These are phyloP conservation scores for Chrysomallon squamiferum DNA, from an alignment of 1,140 invertebrate genomes.

Conservation along the genomic window DNA sequence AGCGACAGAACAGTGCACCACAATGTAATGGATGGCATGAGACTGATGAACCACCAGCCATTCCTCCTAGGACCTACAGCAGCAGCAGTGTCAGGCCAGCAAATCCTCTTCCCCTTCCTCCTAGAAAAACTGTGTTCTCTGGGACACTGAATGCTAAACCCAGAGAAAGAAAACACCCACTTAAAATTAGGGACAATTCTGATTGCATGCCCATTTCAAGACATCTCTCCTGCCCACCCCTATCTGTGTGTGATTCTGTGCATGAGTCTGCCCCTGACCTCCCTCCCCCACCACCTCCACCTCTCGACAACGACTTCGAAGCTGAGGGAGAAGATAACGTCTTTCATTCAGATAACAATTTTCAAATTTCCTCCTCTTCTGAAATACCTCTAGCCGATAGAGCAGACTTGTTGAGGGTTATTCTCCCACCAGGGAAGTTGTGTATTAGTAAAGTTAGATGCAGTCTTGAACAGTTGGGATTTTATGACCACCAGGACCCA, in stretches of 20 bases:
- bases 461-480: conserved; percentile 52
- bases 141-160: conserved; percentile 70
- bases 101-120: conserved; percentile 74
- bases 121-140: conserved; percentile 77
- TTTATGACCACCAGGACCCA: conserved; percentile 51
- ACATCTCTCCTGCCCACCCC: not conserved
- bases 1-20: conserved; percentile 32
- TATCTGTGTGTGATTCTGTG: not conserved
- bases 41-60: conserved; percentile 19
- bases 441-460: conserved; percentile 25
- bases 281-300: conserved; percentile 9
- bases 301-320: conserved; percentile 9
- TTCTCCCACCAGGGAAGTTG: not conserved
- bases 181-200: conserved; percentile 56
- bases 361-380: not conserved
- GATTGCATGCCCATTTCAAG: not conserved
- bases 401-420: not conserved
- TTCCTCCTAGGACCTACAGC: conserved; percentile 43
- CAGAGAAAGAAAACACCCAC: conserved; percentile 83
- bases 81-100: conserved; percentile 14
- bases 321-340: conserved; percentile 4
- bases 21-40: not conserved
- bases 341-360: conserved; percentile 11
- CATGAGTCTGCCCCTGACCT: conserved; percentile 16
- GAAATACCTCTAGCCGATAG: no score